phyloP scores from a whole-genome alignment of 2,113 vertebrate genomes.

The Colaptes auratus region DNA sequence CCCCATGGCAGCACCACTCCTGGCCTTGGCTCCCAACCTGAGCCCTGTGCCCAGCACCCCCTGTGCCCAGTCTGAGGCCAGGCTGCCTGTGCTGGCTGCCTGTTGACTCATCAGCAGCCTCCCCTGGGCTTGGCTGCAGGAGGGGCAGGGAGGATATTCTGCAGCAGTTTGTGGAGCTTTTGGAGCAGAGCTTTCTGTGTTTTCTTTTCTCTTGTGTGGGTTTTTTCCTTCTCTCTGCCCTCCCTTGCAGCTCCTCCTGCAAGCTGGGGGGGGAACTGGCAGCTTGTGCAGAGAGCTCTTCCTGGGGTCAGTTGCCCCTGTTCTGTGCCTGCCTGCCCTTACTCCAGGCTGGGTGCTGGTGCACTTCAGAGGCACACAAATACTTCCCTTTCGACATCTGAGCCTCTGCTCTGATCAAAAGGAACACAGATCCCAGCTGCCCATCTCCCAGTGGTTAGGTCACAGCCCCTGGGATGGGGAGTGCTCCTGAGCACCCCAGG shows the following conservation, averaged over 20 bases:
- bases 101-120: conserved; percentile 68
- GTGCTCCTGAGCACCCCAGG: neutral
- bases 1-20: neutral
- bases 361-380: neutral
- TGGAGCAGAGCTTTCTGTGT: neutral
- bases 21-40: neutral
- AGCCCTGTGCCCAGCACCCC: conserved; percentile 23
- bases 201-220: neutral
- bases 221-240: neutral
- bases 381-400: neutral
- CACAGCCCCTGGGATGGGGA: neutral
- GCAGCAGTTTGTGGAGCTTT: conserved; percentile 45
- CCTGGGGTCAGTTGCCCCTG: neutral
- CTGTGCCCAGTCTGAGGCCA: conserved; percentile 10
- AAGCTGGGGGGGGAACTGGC: neutral
- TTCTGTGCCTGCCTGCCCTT: neutral
- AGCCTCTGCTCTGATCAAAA: neutral
- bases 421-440: neutral
- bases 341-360: neutral
- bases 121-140: conserved; percentile 61
- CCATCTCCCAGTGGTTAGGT: neutral
- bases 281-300: neutral
- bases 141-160: conserved; percentile 50
- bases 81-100: conserved; percentile 47
- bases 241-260: neutral